Base-by-base conservation (phyloP, 1,140 invertebrate species). In the Anastatus disparis region DNA sequence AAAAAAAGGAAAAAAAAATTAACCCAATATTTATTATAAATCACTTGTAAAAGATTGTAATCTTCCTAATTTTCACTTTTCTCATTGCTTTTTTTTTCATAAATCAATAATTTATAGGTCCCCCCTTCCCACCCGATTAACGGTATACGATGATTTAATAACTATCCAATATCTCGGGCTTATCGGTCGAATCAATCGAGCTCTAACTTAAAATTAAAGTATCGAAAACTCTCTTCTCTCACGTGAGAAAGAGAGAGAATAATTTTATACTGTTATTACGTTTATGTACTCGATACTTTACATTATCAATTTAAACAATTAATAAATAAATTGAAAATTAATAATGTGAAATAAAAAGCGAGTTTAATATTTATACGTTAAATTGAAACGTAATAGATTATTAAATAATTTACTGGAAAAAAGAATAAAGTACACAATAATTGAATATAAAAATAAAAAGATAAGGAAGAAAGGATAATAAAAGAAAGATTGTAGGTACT, bases 61-160 rank as follows among this genome's bases (percentile, higher is more conserved):
- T 56, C 29, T 56, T 29, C 20, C 17, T 26, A 24, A 38, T 38
- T 29, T 40, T 59, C 56, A 59, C 40, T 59, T 42, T 40, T 26
- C 56, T 42, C 12, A 59, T 59, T 59, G 12, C 24, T 12, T 10
- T 17, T 42, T 42, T 15, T 52, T 17, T 35, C 29, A 59, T 59
- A 59, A 42, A 59, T 59, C 38, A 26, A 56, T 59, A 26, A 17
- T 40, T 42, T 26, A 59, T 40, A 26, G 35, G 53, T 22, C n/a
- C n/a, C n/a, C n/a, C n/a, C n/a, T n/a, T n/a, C n/a, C n/a, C n/a
- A n/a, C n/a, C 31, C 13, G 53, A 56, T 59, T n/a, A 59, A 59
- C 56, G 38, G 35, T 59, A 59, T 15, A 13, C 38, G 35, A 59
- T 59, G 56, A 59, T 59, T 59, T 59, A 59, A 59, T 59, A 42